A percentile compares a stretch with the other conserved stretches of the same genome.
Evolutionary conservation across 2,113 vertebrate genomes (phyloP).

Genomic region (Lasiurus cinereus): DNA sequence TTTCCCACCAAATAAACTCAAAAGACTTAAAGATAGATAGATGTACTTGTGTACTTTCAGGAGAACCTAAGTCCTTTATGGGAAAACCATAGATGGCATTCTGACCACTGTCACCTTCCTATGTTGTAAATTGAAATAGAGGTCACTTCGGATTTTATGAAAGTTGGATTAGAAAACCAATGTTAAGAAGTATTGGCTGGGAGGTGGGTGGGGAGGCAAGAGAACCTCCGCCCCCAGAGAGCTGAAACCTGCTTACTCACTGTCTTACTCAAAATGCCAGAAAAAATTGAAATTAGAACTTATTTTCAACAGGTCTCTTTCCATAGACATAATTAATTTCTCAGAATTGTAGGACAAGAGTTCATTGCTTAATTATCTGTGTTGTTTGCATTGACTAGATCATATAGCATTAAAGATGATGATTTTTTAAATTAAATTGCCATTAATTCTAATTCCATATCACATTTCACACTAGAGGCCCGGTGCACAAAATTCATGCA

Average conservation of each 20-base stretch:
- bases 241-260: background rate
- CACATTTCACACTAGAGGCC: background rate
- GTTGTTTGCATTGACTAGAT: background rate
- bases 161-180: background rate
- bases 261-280: slow-evolving; percentile 18
- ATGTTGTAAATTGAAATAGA: background rate
- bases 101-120: background rate
- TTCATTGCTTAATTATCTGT: background rate
- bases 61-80: background rate
- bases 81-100: background rate
- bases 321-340: background rate
- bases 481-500: too few species aligned
- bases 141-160: background rate
- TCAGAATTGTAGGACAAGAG: background rate
- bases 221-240: background rate
- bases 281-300: slow-evolving; percentile 16
- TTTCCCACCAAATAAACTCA: background rate
- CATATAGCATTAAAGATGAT: background rate
- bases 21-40: background rate
- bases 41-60: background rate
- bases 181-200: background rate
- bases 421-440: slow-evolving; percentile 19
- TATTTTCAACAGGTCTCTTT: slow-evolving; percentile 2
- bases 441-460: background rate
- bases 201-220: background rate